Percentiles rank a stretch among this genome's conserved stretches.
Evolutionary conservation across 2,113 vertebrate genomes (phyloP).

Genomic region (Coptodon bakossiorum): DNA sequence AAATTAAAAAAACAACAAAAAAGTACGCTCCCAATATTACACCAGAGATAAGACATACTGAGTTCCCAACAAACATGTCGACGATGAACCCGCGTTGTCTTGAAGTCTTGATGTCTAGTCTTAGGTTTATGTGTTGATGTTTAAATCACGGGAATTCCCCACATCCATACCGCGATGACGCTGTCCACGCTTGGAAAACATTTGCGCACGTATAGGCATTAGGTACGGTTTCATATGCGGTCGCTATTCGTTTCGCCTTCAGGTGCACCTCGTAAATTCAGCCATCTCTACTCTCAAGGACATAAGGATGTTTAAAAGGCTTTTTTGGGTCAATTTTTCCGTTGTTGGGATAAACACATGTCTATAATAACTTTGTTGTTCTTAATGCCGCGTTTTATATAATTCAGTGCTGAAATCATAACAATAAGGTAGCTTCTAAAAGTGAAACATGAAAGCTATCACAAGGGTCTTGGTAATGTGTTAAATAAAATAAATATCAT

Average conservation of each 20-base stretch:
- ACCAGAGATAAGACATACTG: not conserved
- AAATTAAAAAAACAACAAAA: no score
- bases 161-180: not conserved
- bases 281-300: not conserved
- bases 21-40: not conserved
- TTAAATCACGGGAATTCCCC: not conserved
- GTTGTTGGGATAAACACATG: not conserved
- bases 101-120: not conserved
- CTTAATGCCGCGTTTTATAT: not conserved
- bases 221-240: not conserved
- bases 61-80: not conserved
- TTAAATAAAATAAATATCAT: not conserved
- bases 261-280: not conserved
- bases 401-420: accelerated
- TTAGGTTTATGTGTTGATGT: not conserved
- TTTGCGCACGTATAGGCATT: not conserved
- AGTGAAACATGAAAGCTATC: not conserved
- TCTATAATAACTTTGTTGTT: not conserved
- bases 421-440: not conserved
- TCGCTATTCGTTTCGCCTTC: not conserved
- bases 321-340: not conserved
- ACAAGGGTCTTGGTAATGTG: not conserved
- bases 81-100: not conserved
- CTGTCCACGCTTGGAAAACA: not conserved
- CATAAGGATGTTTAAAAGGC: not conserved